Evolutionary conservation across 2,113 vertebrate genomes (phyloP).

Genomic region (Planiliza haematocheilus): DNA sequence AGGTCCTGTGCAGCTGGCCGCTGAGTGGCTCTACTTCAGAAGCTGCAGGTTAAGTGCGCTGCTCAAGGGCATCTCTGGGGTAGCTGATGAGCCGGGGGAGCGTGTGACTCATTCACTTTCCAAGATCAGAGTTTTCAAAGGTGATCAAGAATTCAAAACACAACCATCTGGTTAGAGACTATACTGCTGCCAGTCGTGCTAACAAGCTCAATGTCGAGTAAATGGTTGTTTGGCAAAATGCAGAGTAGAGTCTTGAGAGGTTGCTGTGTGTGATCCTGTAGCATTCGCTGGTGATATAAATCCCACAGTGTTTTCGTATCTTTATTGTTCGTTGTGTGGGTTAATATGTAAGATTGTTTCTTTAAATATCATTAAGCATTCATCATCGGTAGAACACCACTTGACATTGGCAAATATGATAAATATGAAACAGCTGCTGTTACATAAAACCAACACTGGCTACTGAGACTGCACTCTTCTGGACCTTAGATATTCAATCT

Average conservation of each 20-base stretch:
- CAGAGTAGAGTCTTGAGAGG: not conserved
- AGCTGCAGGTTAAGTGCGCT: slow-evolving; percentile 54
- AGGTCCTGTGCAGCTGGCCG: slow-evolving; percentile 31
- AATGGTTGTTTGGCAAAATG: not conserved
- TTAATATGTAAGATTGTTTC: not conserved
- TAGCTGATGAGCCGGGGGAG: slow-evolving; percentile 12
- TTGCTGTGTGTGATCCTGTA: not conserved
- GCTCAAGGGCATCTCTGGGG: slow-evolving; percentile 52
- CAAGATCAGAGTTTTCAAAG: slow-evolving; percentile 37
- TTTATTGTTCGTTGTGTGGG: not conserved
- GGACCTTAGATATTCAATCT: too few relatives aligned
- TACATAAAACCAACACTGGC: slow-evolving; percentile 5
- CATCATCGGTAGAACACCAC: not conserved
- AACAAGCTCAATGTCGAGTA: slow-evolving; percentile 1
- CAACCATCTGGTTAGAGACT: slow-evolving; percentile 4
- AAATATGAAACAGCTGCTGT: not conserved
- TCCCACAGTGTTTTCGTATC: not conserved
- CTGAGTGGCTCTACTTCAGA: slow-evolving; percentile 40
- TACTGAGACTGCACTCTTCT: too few relatives aligned
- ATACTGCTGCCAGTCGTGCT: not conserved
- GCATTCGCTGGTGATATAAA: not conserved
- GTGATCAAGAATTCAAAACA: slow-evolving; percentile 45
- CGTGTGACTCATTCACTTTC: slow-evolving; percentile 29
- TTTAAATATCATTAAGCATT: not conserved
- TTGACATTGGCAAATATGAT: too few relatives aligned